These are phyloP conservation scores for Antechinus flavipes DNA, from an alignment of 2,113 vertebrate species.

Conservation along the genomic window DNA sequence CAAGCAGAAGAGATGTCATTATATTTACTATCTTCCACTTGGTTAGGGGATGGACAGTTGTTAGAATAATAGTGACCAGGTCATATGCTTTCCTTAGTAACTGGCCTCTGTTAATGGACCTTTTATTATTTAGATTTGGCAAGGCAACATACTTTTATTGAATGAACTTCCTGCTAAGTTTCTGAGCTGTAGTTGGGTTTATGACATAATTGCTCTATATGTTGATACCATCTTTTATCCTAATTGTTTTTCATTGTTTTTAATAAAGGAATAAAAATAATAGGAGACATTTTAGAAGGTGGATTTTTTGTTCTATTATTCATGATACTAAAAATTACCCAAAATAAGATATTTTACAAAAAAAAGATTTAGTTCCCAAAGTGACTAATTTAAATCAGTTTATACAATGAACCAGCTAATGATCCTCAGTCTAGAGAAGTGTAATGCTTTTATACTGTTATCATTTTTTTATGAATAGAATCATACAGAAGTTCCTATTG, in stretches of 20 bases:
- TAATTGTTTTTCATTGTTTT: constrained; percentile 86
- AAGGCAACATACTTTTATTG: constrained; percentile 75
- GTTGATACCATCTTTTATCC: constrained; percentile 86
- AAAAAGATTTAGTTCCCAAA: constrained; percentile 80
- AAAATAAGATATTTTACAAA: constrained; percentile 81
- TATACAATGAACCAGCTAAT: constrained; percentile 83
- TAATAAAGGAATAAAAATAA: constrained; percentile 86
- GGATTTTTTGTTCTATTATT: constrained; percentile 83
- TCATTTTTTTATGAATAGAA: constrained; percentile 85
- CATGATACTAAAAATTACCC: constrained; percentile 83
- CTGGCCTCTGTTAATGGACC: constrained; percentile 68
- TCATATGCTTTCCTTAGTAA: constrained; percentile 53
- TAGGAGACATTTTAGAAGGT: constrained; percentile 81
- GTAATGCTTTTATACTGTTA: constrained; percentile 80
- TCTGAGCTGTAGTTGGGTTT: constrained; percentile 80
- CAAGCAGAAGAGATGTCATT: constrained; percentile 14
- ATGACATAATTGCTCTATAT: constrained; percentile 85
- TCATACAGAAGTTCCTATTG: constrained; percentile 84
- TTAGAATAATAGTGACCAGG: constrained; percentile 45
- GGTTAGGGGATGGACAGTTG: constrained; percentile 47
- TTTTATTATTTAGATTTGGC: constrained; percentile 81
- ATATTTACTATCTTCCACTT: constrained; percentile 31
- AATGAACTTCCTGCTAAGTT: constrained; percentile 86
- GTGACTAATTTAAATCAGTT: constrained; percentile 83
- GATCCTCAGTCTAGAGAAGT: constrained; percentile 77